Evolutionary conservation across 2,888 invertebrate species (phyloP).

Genomic region (Pecten maximus): DNA sequence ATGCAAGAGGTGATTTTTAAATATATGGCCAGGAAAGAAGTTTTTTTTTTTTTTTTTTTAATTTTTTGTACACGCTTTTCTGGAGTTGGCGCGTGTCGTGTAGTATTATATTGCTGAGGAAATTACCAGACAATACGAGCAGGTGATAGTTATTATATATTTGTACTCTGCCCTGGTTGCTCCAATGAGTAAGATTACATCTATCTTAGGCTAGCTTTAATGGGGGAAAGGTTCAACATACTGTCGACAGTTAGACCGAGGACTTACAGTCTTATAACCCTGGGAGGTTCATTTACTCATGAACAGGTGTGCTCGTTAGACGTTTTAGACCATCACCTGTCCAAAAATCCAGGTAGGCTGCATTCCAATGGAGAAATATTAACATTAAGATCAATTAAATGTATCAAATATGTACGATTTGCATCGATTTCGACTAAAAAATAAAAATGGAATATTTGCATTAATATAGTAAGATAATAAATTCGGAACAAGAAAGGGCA

Average conservation of each 20-base stretch:
- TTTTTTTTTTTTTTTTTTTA: too few species aligned
- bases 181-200: not conserved
- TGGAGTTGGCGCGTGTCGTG: not conserved
- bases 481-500: not conserved
- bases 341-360: not conserved
- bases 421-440: not conserved
- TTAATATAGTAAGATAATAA: not conserved
- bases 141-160: not conserved
- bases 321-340: not conserved
- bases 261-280: not conserved
- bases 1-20: not conserved
- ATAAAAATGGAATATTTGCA: not conserved
- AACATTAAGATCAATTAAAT: not conserved
- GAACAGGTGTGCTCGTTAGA: not conserved
- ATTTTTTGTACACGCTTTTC: slow-evolving; percentile 4
- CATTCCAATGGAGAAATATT: not conserved
- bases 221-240: not conserved
- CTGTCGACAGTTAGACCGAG: not conserved
- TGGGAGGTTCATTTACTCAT: not conserved
- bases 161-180: not conserved
- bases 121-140: not conserved
- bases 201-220: not conserved
- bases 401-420: not conserved
- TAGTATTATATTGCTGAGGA: not conserved
- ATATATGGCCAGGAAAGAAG: not conserved